phyloP scores from a whole-genome alignment of 1,140 invertebrate genomes.

The Microplitis mediator region DNA sequence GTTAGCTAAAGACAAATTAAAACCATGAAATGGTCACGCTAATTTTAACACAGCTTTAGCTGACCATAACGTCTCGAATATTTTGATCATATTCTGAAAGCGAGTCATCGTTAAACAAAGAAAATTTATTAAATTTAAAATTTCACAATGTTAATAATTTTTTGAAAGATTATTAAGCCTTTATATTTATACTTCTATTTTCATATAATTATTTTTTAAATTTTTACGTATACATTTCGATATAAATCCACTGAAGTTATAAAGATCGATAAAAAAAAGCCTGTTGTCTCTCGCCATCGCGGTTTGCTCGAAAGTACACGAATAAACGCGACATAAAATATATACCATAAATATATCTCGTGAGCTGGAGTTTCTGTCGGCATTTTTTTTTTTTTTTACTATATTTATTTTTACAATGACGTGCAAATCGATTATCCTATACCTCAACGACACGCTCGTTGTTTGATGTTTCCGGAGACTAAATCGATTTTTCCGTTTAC shows the following conservation, averaged over 20 bases:
- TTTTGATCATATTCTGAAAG: neutral
- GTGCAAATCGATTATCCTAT: constrained; percentile 31
- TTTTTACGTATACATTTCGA: neutral
- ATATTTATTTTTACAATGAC: constrained; percentile 18
- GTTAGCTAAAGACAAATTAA: neutral
- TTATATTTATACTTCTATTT: neutral
- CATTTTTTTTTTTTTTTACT: neutral
- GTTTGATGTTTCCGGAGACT: neutral
- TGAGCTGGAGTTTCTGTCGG: neutral
- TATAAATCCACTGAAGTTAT: neutral
- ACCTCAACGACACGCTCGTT: constrained; percentile 28
- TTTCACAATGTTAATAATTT: no score
- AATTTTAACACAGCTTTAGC: neutral
- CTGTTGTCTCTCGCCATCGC: constrained; percentile 7
- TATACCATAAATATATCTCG: neutral
- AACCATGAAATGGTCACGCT: constrained; percentile 6
- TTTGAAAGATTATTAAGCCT: no score
- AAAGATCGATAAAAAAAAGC: constrained; percentile 1
- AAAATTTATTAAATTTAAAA: no score
- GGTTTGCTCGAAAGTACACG: constrained; percentile 7
- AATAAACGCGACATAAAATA: constrained; percentile 15
- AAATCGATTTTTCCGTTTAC: no score
- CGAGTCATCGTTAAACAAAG: no score
- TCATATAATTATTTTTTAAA: neutral
- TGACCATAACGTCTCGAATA: constrained; percentile 1